These are phyloP conservation scores for Notarius quadriscutis DNA, from an alignment of 2,113 vertebrate species.

Conservation along the genomic window DNA sequence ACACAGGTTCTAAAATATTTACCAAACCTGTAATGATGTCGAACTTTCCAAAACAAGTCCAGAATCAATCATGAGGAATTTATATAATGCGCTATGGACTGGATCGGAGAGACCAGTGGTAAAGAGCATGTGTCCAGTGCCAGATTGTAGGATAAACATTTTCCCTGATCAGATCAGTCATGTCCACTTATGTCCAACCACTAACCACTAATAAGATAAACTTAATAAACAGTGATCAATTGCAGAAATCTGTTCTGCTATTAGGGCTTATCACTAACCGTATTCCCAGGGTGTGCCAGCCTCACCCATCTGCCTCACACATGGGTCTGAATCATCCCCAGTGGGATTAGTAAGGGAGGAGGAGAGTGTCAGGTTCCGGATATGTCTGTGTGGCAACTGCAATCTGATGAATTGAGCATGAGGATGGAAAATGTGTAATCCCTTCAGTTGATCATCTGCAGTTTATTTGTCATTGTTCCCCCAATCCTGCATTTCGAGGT, in stretches of 20 bases:
- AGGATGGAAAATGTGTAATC: conserved; percentile 56
- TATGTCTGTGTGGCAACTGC: conserved; percentile 26
- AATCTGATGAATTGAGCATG: conserved; percentile 3
- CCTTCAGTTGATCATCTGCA: conserved; percentile 50
- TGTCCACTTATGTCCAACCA: conserved; percentile 67
- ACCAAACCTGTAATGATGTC: not conserved
- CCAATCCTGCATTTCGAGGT: conserved; percentile 62
- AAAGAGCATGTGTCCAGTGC: conserved; percentile 5
- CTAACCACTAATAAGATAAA: conserved; percentile 77
- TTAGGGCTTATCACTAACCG: conserved; percentile 53
- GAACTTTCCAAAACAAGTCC: not conserved
- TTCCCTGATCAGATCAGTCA: conserved; percentile 35
- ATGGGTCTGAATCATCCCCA: conserved; percentile 48
- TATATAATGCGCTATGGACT: not conserved
- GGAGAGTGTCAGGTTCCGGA: conserved; percentile 26
- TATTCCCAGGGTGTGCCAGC: conserved; percentile 62
- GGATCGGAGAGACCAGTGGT: not conserved
- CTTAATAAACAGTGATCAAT: conserved; percentile 59
- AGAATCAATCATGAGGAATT: not conserved
- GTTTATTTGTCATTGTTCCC: conserved; percentile 66
- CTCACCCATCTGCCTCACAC: conserved; percentile 67
- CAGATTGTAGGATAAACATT: conserved; percentile 9
- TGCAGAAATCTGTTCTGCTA: conserved; percentile 47
- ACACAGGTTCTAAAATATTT: no score
- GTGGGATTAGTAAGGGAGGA: conserved; percentile 59